These are phyloP conservation scores for Dolichopus griseipennis DNA, from an alignment of 2,888 invertebrate species.

Conservation along the genomic window DNA sequence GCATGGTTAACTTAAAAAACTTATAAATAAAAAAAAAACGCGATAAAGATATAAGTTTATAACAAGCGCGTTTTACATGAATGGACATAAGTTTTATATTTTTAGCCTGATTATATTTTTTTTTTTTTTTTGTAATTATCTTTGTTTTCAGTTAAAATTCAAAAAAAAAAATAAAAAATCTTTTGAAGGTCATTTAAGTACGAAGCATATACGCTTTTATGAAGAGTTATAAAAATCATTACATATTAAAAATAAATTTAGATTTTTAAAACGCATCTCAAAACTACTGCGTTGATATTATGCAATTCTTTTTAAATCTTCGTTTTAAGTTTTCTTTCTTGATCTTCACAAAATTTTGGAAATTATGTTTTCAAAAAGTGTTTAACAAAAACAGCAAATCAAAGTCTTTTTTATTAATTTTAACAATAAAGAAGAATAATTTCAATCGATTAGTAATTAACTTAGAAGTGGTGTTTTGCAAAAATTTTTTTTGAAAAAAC, in stretches of 20 bases:
- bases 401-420: no score
- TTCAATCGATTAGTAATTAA: no score
- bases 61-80: background rate
- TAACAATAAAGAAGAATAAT: no score
- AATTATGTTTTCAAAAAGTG: no score
- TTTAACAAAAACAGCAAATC: no score
- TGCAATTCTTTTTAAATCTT: background rate
- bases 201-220: background rate
- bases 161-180: background rate
- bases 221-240: background rate
- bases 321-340: background rate
- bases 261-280: background rate
- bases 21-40: background rate
- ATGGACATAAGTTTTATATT: background rate
- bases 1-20: background rate
- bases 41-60: background rate
- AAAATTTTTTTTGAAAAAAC: no score
- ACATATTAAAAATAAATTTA: background rate
- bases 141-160: background rate
- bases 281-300: background rate
- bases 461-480: no score
- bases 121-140: background rate
- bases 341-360: no score
- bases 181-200: conserved; percentile 2
- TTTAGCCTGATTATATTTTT: background rate